phyloP scores from a whole-genome alignment of 1,140 invertebrate species.

The Lerema accius region DNA sequence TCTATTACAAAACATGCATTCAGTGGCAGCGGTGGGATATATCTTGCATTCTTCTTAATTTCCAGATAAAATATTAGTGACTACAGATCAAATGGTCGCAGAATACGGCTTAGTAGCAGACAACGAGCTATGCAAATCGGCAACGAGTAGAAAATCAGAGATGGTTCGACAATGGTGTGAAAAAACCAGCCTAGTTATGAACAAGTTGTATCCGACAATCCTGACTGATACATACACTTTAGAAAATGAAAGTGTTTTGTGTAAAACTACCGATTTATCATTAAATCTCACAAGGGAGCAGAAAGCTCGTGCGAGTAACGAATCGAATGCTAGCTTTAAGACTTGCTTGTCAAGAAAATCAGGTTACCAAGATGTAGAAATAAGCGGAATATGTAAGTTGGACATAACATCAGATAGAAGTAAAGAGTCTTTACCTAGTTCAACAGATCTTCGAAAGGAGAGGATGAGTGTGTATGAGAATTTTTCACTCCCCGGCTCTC shows the following conservation, averaged over 20 bases:
- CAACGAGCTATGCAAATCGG: slow-evolving; percentile 40
- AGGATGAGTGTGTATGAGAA: slow-evolving; percentile 67
- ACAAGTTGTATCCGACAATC: slow-evolving; percentile 75
- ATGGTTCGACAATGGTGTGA: slow-evolving; percentile 76
- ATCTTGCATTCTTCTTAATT: no score
- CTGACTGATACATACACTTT: slow-evolving; percentile 58
- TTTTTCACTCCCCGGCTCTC: slow-evolving; percentile 71
- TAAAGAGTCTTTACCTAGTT: slow-evolving; percentile 18
- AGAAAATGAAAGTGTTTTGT: slow-evolving; percentile 56
- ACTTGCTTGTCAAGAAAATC: slow-evolving; percentile 60
- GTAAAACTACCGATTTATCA: slow-evolving; percentile 44
- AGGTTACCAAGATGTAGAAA: slow-evolving; percentile 49
- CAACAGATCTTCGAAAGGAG: slow-evolving; percentile 40
- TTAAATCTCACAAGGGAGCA: slow-evolving; percentile 44
- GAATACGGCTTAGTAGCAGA: slow-evolving; percentile 81
- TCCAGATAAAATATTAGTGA: slow-evolving; percentile 85
- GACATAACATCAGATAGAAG: slow-evolving; percentile 57
- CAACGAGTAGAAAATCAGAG: slow-evolving; percentile 62
- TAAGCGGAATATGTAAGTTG: slow-evolving; percentile 68
- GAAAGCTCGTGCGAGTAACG: slow-evolving; percentile 32
- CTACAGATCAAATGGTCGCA: slow-evolving; percentile 83
- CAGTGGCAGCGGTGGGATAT: background rate
- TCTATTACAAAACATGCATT: no score
- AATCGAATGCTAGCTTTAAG: slow-evolving; percentile 55
- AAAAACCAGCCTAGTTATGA: slow-evolving; percentile 64